A percentile compares a stretch with the other conserved stretches of the same genome.
Evolutionary conservation across 2,113 vertebrate genomes (phyloP).

Genomic region (Antechinus stuartii): DNA sequence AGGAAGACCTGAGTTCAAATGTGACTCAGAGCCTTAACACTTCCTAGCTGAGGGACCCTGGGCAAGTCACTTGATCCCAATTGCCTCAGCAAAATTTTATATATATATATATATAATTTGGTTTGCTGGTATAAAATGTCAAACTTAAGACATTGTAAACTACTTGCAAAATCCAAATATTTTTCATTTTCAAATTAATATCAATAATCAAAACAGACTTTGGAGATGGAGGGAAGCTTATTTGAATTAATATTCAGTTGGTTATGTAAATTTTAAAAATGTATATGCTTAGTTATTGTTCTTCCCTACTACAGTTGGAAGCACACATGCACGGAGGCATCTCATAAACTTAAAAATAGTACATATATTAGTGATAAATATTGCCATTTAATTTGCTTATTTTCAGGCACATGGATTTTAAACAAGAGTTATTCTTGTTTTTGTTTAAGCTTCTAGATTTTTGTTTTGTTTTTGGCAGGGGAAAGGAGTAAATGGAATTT

Average conservation of each 20-base stretch:
- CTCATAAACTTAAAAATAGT: too few relatives aligned
- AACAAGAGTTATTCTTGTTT: neutral
- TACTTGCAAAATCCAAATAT: conserved; percentile 26
- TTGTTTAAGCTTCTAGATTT: neutral
- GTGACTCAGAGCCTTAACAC: too few relatives aligned
- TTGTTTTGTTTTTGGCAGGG: neutral
- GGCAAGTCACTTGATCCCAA: too few relatives aligned
- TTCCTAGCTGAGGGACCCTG: too few relatives aligned
- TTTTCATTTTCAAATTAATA: conserved; percentile 49
- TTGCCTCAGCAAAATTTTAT: too few relatives aligned
- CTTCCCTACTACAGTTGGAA: conserved; percentile 9
- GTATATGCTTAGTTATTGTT: conserved; percentile 39
- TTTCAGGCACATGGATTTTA: neutral
- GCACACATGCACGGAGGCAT: too few relatives aligned
- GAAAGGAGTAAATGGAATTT: neutral
- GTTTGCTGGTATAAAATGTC: conserved; percentile 12
- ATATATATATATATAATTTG: neutral
- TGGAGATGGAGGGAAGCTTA: neutral
- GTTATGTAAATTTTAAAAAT: conserved; percentile 41
- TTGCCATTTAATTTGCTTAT: neutral
- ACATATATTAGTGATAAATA: too few relatives aligned
- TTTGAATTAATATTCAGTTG: conserved; percentile 45
- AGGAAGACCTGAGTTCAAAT: too few relatives aligned
- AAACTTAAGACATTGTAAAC: conserved; percentile 34
- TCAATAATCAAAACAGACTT: conserved; percentile 17